phyloP scores from a whole-genome alignment of 2,888 invertebrate species.

The Crepidodera aurea region DNA sequence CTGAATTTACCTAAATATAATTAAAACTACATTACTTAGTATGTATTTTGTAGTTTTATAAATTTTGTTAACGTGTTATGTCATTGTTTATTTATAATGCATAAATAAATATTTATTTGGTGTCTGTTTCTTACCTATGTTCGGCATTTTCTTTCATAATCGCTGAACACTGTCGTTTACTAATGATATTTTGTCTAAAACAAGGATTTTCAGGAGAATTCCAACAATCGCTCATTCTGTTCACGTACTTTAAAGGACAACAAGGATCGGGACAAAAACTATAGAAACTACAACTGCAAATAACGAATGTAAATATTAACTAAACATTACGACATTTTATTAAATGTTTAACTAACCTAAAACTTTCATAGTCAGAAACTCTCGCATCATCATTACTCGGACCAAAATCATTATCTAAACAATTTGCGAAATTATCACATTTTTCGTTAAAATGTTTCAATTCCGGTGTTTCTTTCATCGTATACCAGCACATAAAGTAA shows the following conservation, averaged over 20 bases:
- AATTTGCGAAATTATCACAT: slow-evolving; percentile 71
- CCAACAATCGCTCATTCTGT: slow-evolving; percentile 60
- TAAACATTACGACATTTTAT: too few species aligned
- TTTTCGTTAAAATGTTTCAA: slow-evolving; percentile 65
- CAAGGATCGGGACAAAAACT: slow-evolving; percentile 74
- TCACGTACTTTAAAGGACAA: slow-evolving; percentile 65
- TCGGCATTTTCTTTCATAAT: slow-evolving; percentile 53
- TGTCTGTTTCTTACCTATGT: slow-evolving; percentile 45
- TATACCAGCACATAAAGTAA: slow-evolving; percentile 75
- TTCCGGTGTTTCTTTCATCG: slow-evolving; percentile 65
- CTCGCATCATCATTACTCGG: slow-evolving; percentile 64
- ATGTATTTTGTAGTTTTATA: too few species aligned
- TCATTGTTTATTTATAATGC: too few species aligned
- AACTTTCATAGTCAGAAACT: slow-evolving; percentile 63
- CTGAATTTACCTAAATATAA: too few species aligned
- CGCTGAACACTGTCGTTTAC: slow-evolving; percentile 48
- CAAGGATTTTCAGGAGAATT: slow-evolving; percentile 65
- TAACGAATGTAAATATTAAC: not conserved
- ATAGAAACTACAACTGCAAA: slow-evolving; percentile 66
- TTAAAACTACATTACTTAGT: too few species aligned
- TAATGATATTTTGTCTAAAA: slow-evolving; percentile 58
- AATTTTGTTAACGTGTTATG: too few species aligned
- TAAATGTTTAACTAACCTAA: slow-evolving; percentile 14
- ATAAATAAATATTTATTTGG: too few species aligned
- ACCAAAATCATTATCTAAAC: slow-evolving; percentile 62